Conservation (phyloP, 2,888 invertebrate species). For the Lapara coniferarum region DNA sequence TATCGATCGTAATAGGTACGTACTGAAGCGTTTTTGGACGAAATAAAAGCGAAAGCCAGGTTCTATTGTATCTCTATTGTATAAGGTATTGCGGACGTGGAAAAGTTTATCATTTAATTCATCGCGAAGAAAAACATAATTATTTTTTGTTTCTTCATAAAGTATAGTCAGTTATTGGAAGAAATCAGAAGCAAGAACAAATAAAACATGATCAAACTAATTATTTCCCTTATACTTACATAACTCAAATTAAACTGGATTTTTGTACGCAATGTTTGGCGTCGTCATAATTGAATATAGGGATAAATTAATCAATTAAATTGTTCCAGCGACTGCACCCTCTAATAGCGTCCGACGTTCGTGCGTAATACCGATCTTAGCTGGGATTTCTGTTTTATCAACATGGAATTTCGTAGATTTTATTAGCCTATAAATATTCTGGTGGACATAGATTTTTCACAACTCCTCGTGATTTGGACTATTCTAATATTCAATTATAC, state of each 20-base stretch:
- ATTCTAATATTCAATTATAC: too few species aligned
- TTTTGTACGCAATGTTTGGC: slow-evolving; percentile 50
- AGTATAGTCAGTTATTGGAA: background rate
- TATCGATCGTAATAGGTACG: too few species aligned
- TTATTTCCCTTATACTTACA: background rate
- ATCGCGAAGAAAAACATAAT: too few species aligned
- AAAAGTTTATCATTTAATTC: too few species aligned
- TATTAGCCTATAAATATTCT: background rate
- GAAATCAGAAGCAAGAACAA: background rate
- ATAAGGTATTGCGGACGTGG: too few species aligned
- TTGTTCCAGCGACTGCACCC: slow-evolving; percentile 62
- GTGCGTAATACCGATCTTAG: slow-evolving; percentile 46
- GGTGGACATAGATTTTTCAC: too few species aligned
- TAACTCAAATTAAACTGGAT: slow-evolving; percentile 30
- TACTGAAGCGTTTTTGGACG: too few species aligned
- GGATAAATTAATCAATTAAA: slow-evolving; percentile 78
- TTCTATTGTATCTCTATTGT: too few species aligned
- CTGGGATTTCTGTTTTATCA: slow-evolving; percentile 37
- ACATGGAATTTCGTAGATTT: background rate
- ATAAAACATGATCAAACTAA: background rate
- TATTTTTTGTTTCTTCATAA: too few species aligned
- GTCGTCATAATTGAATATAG: slow-evolving; percentile 64
- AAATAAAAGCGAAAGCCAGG: too few species aligned
- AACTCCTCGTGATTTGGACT: too few species aligned
- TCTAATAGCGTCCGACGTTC: slow-evolving; percentile 63